Evolutionary conservation across 2,888 invertebrate species (phyloP), one percentile per base, ranked within the genome.

Genomic region (Pyralis farinalis): DNA sequence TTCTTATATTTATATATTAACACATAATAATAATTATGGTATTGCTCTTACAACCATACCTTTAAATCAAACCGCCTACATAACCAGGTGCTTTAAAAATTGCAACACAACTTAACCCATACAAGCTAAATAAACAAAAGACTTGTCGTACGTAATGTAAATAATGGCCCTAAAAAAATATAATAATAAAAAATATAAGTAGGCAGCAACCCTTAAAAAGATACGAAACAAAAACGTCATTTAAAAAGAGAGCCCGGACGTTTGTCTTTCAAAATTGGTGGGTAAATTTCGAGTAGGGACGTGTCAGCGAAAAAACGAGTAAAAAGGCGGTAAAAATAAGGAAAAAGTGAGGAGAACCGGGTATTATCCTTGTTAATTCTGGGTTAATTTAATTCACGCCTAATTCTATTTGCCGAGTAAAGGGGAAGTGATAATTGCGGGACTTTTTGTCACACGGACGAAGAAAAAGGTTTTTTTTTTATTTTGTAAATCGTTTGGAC

Each of bases 321-420:
- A 56, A 71, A 75, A 74, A 71, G 66, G 59, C 64, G 69, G 62
- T 52, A 71, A 76, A 83, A 80, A 76, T 72, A 78, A 71, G 71
- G 76, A 76, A 82, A 82, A 77, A 71, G 65, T 53, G 69, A 68
- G 71, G 65, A 61, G 67, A 74, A 72, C 67, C 72, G 67, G 70
- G 79, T 73, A 87, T 88, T 87, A 88, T 87, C 86, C 87, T 77
- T 85, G 87, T 84, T 88, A 88, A 87, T 87, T 78, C 86, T 71
- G 64, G 77, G 78, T 73, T 86, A 87, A 88, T 88, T 85, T 83
- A 86, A 87, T 88, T 87, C 82, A 59, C 81, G 80, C 83, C 76
- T 87, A 87, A 88, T 87, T 87, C 87, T 87, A 88, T 87, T 88
- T 86, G 79, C 75, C 58, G 78, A 82, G 82, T 55, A 80, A 80